Conservation (phyloP, 1,140 invertebrate genomes). For the Drosophila kurseongensis region DNA sequence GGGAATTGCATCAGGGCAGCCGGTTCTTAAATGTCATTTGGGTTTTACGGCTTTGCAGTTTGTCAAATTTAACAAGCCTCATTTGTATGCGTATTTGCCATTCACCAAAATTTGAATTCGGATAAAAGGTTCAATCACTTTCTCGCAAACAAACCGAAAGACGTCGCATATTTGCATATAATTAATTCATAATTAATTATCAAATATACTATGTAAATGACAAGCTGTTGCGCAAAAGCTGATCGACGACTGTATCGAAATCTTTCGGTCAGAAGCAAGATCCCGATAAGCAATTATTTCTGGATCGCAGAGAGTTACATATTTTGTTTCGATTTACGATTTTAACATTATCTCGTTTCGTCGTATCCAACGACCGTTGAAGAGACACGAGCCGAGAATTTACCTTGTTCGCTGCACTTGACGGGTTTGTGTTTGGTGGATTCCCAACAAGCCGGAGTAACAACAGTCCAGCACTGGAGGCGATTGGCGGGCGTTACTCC, state of each 20-base stretch:
- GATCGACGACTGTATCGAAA: neutral
- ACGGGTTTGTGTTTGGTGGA: neutral
- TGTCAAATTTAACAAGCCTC: neutral
- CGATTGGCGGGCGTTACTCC: neutral
- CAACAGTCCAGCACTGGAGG: neutral
- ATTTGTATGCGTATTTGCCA: conserved; percentile 25
- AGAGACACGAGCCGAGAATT: conserved; percentile 19
- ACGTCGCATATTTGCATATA: conserved; percentile 22
- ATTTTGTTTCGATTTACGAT: too few species aligned
- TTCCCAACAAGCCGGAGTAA: neutral
- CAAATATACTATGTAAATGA: conserved; percentile 24
- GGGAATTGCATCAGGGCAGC: neutral
- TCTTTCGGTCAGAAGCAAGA: conserved; percentile 6
- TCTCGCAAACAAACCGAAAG: conserved; percentile 25
- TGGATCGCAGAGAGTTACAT: too few species aligned
- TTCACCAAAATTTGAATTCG: conserved; percentile 34
- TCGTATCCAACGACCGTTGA: too few species aligned
- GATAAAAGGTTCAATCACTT: conserved; percentile 44
- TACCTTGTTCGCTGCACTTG: conserved; percentile 41
- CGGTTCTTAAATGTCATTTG: neutral
- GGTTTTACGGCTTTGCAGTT: neutral
- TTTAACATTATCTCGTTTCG: conserved; percentile 2
- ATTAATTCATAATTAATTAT: conserved; percentile 47
- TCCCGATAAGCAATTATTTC: too few species aligned
- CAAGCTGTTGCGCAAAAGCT: conserved; percentile 12